Evolutionary conservation across 1,140 invertebrate species (phyloP).

Genomic region (Euura lappo): DNA sequence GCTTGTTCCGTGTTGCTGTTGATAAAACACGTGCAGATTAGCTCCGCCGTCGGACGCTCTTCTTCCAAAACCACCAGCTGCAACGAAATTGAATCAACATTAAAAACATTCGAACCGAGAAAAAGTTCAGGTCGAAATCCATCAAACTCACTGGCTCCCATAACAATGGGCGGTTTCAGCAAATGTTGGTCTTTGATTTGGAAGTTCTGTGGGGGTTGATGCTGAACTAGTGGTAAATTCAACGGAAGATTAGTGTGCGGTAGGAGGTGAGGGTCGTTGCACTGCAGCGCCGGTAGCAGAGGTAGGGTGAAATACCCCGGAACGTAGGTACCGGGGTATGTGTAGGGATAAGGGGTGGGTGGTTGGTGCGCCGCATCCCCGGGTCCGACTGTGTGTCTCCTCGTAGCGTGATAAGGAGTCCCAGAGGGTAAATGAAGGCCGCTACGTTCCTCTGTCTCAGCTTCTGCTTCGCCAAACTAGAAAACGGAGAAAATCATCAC

Average conservation of each 20-base stretch:
- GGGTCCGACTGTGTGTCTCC: slow-evolving; percentile 92
- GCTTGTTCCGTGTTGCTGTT: slow-evolving; percentile 57
- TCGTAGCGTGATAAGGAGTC: slow-evolving; percentile 61
- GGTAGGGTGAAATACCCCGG: slow-evolving; percentile 48
- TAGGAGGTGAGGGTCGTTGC: slow-evolving; percentile 57
- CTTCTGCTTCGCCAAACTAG: slow-evolving; percentile 71
- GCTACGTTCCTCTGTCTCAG: slow-evolving; percentile 64
- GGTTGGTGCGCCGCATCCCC: slow-evolving; percentile 83
- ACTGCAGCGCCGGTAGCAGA: slow-evolving; percentile 49
- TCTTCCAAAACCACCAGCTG: slow-evolving; percentile 82
- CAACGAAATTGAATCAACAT: slow-evolving; percentile 21
- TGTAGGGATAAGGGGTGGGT: slow-evolving; percentile 46
- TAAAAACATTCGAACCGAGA: slow-evolving; percentile 9
- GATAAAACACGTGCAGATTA: slow-evolving; percentile 84
- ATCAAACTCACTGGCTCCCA: slow-evolving; percentile 78
- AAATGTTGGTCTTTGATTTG: slow-evolving; percentile 93
- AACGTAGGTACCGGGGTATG: slow-evolving; percentile 48
- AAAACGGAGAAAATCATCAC: slow-evolving; percentile 35
- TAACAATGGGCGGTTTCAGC: slow-evolving; percentile 87
- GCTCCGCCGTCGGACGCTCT: slow-evolving; percentile 96
- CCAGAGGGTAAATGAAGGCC: slow-evolving; percentile 49
- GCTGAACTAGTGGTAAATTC: slow-evolving; percentile 76
- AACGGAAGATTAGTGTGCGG: slow-evolving; percentile 73
- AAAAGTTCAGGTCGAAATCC: slow-evolving; percentile 16
- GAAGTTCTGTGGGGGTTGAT: slow-evolving; percentile 82